A percentile compares a stretch with the other conserved stretches of the same genome.
These are phyloP conservation scores for Noturus placidus DNA, from an alignment of 2,113 vertebrate genomes.

Conservation along the genomic window DNA sequence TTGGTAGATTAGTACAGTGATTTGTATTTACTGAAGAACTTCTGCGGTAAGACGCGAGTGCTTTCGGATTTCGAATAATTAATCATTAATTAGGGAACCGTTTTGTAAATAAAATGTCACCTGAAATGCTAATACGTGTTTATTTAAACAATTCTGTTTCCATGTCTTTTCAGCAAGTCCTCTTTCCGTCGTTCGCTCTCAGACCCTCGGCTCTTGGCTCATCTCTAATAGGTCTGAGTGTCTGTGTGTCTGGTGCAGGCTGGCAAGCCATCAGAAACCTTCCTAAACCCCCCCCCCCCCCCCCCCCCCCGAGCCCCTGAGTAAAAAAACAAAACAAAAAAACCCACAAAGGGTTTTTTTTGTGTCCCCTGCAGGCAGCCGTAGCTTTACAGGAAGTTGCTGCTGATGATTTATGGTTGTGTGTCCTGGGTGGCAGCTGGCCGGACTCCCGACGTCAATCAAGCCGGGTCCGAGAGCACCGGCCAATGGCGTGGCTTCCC, in stretches of 20 bases:
- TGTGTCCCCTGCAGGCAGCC: constrained; percentile 84
- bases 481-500: constrained; percentile 83
- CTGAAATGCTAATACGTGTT: background rate
- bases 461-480: constrained; percentile 65
- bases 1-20: background rate
- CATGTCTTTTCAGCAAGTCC: background rate
- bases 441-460: constrained; percentile 92
- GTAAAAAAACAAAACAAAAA: constrained; percentile 19
- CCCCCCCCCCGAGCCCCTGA: too few species aligned
- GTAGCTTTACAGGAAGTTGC: constrained; percentile 88
- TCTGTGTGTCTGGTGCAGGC: constrained; percentile 28
- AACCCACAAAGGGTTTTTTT: constrained; percentile 86
- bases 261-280: constrained; percentile 50
- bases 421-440: constrained; percentile 94
- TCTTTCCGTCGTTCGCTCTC: background rate
- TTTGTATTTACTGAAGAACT: background rate
- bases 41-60: background rate
- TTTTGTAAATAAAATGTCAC: background rate
- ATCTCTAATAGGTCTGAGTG: constrained; percentile 57
- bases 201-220: constrained; percentile 16
- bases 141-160: background rate
- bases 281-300: constrained; percentile 55
- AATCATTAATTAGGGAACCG: background rate
- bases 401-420: constrained; percentile 97
- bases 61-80: background rate